These are phyloP conservation scores for Neolamprologus cancellatus DNA, from an alignment of 2,113 vertebrate genomes.

Conservation along the genomic window DNA sequence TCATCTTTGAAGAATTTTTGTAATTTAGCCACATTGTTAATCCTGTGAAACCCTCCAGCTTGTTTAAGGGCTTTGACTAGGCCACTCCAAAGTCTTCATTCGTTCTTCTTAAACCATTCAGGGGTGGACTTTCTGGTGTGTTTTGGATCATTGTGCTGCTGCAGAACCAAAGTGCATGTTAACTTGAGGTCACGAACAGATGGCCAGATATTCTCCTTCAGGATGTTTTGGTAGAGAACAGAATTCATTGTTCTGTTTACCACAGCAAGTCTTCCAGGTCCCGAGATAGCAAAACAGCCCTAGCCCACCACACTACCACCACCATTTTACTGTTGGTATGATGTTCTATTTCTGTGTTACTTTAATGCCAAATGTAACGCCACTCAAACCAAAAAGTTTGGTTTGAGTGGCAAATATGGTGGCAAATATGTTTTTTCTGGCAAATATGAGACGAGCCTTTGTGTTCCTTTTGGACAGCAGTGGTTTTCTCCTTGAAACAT, in stretches of 20 bases:
- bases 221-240: not conserved
- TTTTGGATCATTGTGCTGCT: not conserved
- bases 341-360: not conserved
- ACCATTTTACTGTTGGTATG: not conserved
- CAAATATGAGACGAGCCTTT: not conserved
- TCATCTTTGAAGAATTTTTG: not conserved
- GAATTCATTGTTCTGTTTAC: rapidly evolving
- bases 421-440: not conserved
- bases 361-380: not conserved
- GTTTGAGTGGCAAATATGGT: too few species aligned
- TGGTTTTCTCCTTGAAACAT: not conserved
- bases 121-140: not conserved
- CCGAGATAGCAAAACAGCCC: not conserved
- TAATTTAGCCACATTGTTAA: not conserved
- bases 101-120: not conserved
- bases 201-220: not conserved
- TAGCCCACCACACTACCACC: not conserved
- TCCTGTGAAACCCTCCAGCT: not conserved
- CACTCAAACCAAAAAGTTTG: not conserved
- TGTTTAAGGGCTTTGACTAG: not conserved
- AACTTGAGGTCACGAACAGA: not conserved
- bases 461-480: not conserved
- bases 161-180: not conserved
- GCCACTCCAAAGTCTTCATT: not conserved
- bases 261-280: not conserved